Evolutionary conservation across 2,888 invertebrate species (phyloP), one percentile per base, ranked within the genome.

Genomic region (Plagiodera versicolora): DNA sequence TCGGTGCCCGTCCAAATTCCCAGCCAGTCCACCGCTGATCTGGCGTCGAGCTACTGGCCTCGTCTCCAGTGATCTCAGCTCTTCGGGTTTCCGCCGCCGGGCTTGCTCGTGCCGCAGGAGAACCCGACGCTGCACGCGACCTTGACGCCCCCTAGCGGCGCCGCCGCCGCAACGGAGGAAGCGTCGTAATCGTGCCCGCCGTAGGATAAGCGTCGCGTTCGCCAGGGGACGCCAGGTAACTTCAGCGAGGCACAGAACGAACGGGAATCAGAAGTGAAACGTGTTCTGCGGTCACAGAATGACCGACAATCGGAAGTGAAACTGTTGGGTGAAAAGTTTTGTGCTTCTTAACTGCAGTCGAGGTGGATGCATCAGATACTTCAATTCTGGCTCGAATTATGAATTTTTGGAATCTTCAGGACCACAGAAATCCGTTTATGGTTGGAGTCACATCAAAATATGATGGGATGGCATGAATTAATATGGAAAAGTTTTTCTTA

Each of bases 1-100:
- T 93, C 93, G 63, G 94, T 94, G 56, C 95, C 94, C 50, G 92
- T 94, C 65, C 94, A 95, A 84, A 94, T 94, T 76, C 94, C 94
- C 54, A 93, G 92, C 72, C 91, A 92, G 80, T 51, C 67, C 18
- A 87, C 87, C 73, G 87, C 89, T 67, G 92, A 91, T 80, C 71
- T 79, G 56, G 73, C 79, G 20, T 83, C 86, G 51, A 93, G 91
- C 84, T 94, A 94, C 82, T 94, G 94, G 94, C 92, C 93, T 35
- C 84, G 94, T 81, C 88, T 94, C 81, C 94, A 92, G 89, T 92
- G 95, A 94, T 93, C 91, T 82, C 90, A 91, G 87, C 89, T 92
- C 76, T 91, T 91, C 86, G 91, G 91, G 87, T 90, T 92, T 85
- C 88, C 90, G 77, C 87, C 89, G 82, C 87, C 85, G 81, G 83